Evolutionary conservation across 2,888 invertebrate genomes (phyloP).

Genomic region (Caenorhabditis afra): DNA sequence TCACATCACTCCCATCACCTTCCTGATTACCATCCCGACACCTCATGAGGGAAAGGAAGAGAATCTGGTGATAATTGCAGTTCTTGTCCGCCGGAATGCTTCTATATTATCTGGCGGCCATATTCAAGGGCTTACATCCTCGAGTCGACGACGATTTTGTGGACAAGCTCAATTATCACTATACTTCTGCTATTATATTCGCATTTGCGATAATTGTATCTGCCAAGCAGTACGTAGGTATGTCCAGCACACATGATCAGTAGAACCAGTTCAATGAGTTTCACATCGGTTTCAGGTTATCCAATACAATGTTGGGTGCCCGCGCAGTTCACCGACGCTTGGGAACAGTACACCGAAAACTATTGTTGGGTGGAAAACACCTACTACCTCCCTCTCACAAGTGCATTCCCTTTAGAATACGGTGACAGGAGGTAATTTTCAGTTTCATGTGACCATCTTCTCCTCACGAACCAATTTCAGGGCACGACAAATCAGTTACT

Average conservation of each 20-base stretch:
- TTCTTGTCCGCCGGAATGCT: slow-evolving; percentile 80
- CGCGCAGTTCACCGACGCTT: slow-evolving; percentile 82
- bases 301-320: slow-evolving; percentile 82
- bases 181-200: slow-evolving; percentile 81
- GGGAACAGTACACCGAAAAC: slow-evolving; percentile 83
- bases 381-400: slow-evolving; percentile 82
- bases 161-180: slow-evolving; percentile 80
- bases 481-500: slow-evolving; percentile 80
- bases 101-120: slow-evolving; percentile 81
- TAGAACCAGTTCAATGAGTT: not conserved
- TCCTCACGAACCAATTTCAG: slow-evolving; percentile 65
- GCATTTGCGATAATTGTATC: slow-evolving; percentile 81
- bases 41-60: slow-evolving; percentile 17
- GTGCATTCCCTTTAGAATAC: slow-evolving; percentile 80
- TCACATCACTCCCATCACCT: not conserved
- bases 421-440: slow-evolving; percentile 79
- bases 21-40: slow-evolving; percentile 21
- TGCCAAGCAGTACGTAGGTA: slow-evolving; percentile 81
- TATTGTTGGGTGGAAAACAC: slow-evolving; percentile 83
- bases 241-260: slow-evolving; percentile 22
- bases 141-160: slow-evolving; percentile 81
- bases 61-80: slow-evolving; percentile 67
- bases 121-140: slow-evolving; percentile 81
- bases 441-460: not conserved
- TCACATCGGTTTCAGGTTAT: slow-evolving; percentile 70